These are phyloP conservation scores for Neomonachus schauinslandi DNA, from an alignment of 2,113 vertebrate species.

Conservation along the genomic window DNA sequence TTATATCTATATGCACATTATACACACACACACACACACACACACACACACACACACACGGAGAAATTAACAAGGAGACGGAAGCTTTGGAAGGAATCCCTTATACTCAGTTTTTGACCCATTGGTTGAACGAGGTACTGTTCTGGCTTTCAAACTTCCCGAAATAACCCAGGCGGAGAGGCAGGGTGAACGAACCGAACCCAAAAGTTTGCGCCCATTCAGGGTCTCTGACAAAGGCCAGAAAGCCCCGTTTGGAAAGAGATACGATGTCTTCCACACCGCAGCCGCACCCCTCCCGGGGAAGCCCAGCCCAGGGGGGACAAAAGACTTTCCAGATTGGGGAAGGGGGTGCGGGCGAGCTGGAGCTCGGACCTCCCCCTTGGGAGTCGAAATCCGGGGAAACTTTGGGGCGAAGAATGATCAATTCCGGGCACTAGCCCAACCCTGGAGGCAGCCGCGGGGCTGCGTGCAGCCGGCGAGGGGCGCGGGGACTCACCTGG, in stretches of 20 bases:
- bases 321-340: slow-evolving; percentile 54
- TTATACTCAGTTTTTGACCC: not conserved
- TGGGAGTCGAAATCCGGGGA: not conserved
- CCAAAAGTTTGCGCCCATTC: slow-evolving; percentile 63
- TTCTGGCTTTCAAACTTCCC: slow-evolving; percentile 45
- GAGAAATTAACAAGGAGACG: not conserved
- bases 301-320: not conserved
- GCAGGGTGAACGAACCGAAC: not conserved
- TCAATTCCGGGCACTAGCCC: not conserved
- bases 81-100: not conserved
- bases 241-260: not conserved
- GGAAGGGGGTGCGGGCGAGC: not conserved
- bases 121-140: not conserved
- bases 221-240: slow-evolving; percentile 42
- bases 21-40: not conserved
- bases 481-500: slow-evolving; percentile 64
- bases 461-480: not conserved
- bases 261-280: not conserved
- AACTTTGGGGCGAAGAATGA: not conserved
- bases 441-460: not conserved
- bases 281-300: not conserved
- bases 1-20: not conserved
- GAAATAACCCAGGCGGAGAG: not conserved
- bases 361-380: not conserved
- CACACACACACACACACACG: not conserved